These are phyloP conservation scores for Theodoxus fluviatilis DNA, from an alignment of 2,888 invertebrate species.

Conservation along the genomic window DNA sequence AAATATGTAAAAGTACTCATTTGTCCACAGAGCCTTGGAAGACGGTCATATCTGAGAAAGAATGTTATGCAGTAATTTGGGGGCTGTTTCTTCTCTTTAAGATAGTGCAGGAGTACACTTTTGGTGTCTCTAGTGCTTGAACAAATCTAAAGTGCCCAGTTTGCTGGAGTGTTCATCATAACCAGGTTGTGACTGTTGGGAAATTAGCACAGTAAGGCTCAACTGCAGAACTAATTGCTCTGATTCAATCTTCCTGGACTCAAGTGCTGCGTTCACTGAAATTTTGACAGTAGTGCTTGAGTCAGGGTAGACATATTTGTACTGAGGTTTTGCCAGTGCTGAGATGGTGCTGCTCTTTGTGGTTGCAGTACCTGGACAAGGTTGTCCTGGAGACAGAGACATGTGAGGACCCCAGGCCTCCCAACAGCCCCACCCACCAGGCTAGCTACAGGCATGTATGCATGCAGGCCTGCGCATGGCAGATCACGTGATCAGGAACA, in stretches of 20 bases:
- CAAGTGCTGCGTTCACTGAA: slow-evolving; percentile 29
- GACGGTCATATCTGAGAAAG: no score
- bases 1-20: no score
- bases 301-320: neutral
- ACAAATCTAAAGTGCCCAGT: no score
- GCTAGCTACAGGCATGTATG: slow-evolving; percentile 48
- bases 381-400: slow-evolving; percentile 92
- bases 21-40: no score
- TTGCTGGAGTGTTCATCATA: no score
- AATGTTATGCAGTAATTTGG: no score
- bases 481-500: no score
- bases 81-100: no score
- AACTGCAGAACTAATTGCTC: no score
- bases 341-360: slow-evolving; percentile 4
- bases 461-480: neutral
- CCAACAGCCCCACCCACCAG: slow-evolving; percentile 42
- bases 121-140: no score
- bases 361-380: slow-evolving; percentile 78
- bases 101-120: no score
- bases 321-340: neutral
- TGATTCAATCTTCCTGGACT: neutral
- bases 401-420: slow-evolving; percentile 79
- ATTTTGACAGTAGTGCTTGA: neutral
- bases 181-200: neutral
- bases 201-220: no score